A percentile compares a stretch with the other conserved stretches of the same genome.
phyloP scores from a whole-genome alignment of 2,888 invertebrate species.

The Rhagonycha lutea region DNA sequence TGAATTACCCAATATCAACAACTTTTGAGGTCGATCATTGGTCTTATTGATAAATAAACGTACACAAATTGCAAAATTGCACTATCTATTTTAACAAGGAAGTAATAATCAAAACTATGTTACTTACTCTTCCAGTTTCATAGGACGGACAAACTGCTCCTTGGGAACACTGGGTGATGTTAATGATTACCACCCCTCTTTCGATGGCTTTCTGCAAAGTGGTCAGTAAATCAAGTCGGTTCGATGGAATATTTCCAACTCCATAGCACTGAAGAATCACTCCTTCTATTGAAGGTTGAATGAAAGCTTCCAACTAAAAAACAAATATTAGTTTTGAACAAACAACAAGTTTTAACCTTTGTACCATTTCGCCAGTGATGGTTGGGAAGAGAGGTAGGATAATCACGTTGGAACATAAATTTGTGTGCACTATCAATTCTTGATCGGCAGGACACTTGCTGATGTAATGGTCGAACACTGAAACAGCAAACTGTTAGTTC shows the following conservation, averaged over 20 bases:
- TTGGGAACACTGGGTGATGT: constrained; percentile 87
- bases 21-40: neutral
- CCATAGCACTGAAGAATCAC: constrained; percentile 93
- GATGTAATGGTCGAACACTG: constrained; percentile 34
- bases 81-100: neutral
- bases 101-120: neutral
- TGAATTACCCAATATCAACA: neutral
- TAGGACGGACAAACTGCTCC: constrained; percentile 82
- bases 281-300: constrained; percentile 74
- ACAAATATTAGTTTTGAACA: neutral
- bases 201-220: constrained; percentile 72
- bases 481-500: constrained; percentile 11
- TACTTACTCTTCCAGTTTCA: constrained; percentile 76
- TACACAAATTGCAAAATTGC: neutral
- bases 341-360: neutral
- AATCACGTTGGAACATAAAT: constrained; percentile 83
- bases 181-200: constrained; percentile 84
- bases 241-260: constrained; percentile 88
- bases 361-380: constrained; percentile 74
- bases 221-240: constrained; percentile 77
- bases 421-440: constrained; percentile 62
- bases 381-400: constrained; percentile 89
- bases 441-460: constrained; percentile 12
- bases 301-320: constrained; percentile 64
- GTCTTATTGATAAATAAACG: constrained; percentile 1